Evolutionary conservation across 2,797 vertebrate species (phyloP).

Genomic region (Oreochromis grahami): DNA sequence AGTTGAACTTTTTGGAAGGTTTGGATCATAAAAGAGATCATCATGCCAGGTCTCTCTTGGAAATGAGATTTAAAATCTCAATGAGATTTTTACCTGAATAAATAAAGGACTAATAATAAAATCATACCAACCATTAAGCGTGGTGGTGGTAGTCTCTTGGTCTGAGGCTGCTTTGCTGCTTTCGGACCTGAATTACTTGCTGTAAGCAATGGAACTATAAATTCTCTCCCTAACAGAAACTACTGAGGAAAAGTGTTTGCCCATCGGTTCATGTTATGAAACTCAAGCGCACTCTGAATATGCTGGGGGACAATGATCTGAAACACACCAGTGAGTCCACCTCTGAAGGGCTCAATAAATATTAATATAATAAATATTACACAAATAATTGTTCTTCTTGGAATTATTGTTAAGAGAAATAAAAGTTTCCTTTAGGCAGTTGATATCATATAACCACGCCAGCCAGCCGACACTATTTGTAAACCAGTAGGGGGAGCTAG

Average conservation of each 20-base stretch:
- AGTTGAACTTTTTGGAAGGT: neutral
- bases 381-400: neutral
- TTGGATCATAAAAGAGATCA: neutral
- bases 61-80: no score
- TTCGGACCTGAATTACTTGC: neutral
- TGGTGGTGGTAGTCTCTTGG: neutral
- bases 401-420: neutral
- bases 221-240: neutral
- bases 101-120: no score
- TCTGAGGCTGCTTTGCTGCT: neutral
- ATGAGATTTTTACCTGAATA: no score
- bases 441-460: neutral
- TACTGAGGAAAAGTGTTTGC: neutral
- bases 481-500: slow-evolving; percentile 12
- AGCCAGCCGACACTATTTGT: neutral
- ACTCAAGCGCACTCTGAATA: neutral
- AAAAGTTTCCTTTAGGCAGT: neutral
- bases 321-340: neutral
- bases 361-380: neutral
- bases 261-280: neutral
- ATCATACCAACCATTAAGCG: neutral
- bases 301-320: neutral
- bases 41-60: no score
- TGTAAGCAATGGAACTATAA: neutral
- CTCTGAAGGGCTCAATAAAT: neutral